These are phyloP conservation scores for Trematocara nigrifrons DNA, from an alignment of 2,113 vertebrate species.

Conservation along the genomic window DNA sequence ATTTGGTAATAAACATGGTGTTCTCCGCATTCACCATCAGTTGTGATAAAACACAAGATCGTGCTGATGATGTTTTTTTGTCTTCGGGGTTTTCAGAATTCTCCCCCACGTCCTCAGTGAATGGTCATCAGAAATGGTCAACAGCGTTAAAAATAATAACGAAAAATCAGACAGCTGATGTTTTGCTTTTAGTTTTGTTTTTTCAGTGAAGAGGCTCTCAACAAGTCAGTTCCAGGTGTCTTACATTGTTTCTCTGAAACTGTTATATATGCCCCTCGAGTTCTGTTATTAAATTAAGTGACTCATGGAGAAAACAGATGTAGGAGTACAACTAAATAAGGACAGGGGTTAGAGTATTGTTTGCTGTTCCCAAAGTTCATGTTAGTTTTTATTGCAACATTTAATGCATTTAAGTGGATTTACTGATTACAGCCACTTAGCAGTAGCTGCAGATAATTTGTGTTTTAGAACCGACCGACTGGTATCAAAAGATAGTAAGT, in stretches of 20 bases:
- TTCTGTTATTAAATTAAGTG: background rate
- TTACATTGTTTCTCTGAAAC: background rate
- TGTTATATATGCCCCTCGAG: background rate
- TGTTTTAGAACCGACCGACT: background rate
- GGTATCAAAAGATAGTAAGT: background rate
- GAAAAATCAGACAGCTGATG: background rate
- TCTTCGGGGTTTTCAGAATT: background rate
- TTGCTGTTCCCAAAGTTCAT: conserved; percentile 52
- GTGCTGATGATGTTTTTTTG: background rate
- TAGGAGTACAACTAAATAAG: background rate
- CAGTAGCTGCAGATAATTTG: background rate
- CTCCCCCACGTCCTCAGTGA: background rate
- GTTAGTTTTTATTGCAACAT: conserved; percentile 44
- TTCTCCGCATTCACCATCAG: background rate
- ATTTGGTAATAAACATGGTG: background rate
- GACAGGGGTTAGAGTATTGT: conserved; percentile 26
- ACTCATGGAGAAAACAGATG: conserved; percentile 21
- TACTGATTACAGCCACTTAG: background rate
- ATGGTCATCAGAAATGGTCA: background rate
- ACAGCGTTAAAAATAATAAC: background rate
- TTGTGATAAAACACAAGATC: background rate
- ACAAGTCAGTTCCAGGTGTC: background rate
- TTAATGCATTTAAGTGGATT: background rate
- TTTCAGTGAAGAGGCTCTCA: background rate
- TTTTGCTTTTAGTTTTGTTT: background rate